Evolutionary conservation across 1,140 invertebrate genomes (phyloP).

Genomic region (Neodiprion pinetum): DNA sequence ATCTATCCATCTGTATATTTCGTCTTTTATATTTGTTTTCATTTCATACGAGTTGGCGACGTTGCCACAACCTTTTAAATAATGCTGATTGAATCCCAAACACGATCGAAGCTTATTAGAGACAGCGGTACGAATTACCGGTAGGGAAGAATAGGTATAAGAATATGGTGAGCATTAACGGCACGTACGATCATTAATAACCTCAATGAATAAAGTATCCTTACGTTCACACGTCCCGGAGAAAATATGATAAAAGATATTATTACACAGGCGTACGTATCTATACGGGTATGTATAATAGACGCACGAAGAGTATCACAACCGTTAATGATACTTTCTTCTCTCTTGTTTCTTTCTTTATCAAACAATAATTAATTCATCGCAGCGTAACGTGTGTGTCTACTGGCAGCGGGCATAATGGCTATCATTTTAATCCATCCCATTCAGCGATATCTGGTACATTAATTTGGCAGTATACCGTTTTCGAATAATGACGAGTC

Average conservation of each 20-base stretch:
- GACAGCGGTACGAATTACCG: no score
- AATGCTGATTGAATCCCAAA: no score
- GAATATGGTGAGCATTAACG: background rate
- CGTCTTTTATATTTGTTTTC: no score
- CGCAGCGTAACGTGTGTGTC: no score
- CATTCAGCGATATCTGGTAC: no score
- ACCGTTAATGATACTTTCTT: slow-evolving; percentile 1
- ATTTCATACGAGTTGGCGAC: no score
- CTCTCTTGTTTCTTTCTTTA: no score
- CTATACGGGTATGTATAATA: background rate
- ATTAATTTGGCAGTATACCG: background rate
- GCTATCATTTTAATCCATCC: no score
- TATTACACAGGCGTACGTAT: background rate
- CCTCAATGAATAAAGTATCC: background rate
- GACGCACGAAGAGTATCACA: background rate
- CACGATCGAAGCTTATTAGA: no score
- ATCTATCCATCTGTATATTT: no score
- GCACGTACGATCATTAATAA: slow-evolving; percentile 6
- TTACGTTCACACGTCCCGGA: background rate
- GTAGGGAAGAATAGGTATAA: background rate
- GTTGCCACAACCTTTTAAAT: no score
- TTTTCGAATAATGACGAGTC: background rate
- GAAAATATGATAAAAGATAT: background rate
- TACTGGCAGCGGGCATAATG: no score
- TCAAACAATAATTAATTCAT: background rate